A percentile compares a stretch with the other conserved stretches of the same genome.
These are phyloP conservation scores for Drosophila peninsularis DNA, from an alignment of 2,888 invertebrate genomes.

Conservation along the genomic window DNA sequence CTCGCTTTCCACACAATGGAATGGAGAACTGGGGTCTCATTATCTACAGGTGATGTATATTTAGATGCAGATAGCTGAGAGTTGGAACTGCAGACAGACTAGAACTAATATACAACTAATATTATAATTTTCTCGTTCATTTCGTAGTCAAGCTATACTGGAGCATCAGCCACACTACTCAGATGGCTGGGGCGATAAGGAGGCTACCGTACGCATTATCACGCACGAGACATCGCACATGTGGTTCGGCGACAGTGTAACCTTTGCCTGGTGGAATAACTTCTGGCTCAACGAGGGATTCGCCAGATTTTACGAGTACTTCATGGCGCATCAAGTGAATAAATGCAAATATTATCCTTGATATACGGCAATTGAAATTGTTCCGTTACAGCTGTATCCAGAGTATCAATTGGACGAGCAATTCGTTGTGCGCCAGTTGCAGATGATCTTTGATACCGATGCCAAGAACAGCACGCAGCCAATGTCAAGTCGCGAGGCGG, in stretches of 20 bases:
- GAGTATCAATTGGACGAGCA: slow-evolving; percentile 89
- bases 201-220: slow-evolving; percentile 86
- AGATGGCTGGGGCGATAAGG: slow-evolving; percentile 73
- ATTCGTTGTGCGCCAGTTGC: slow-evolving; percentile 89
- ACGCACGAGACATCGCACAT: slow-evolving; percentile 86
- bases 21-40: slow-evolving; percentile 97
- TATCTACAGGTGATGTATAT: slow-evolving; percentile 92
- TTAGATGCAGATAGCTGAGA: no score
- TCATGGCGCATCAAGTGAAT: slow-evolving; percentile 81
- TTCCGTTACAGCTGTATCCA: slow-evolving; percentile 86
- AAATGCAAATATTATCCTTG: neutral
- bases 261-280: slow-evolving; percentile 86
- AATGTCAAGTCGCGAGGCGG: slow-evolving; percentile 85
- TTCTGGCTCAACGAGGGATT: slow-evolving; percentile 89
- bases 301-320: slow-evolving; percentile 90
- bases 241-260: slow-evolving; percentile 88
- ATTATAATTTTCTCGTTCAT: neutral
- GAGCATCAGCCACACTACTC: slow-evolving; percentile 65
- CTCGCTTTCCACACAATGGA: slow-evolving; percentile 91
- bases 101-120: neutral
- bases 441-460: slow-evolving; percentile 87
- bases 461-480: slow-evolving; percentile 86
- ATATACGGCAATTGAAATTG: slow-evolving; percentile 76
- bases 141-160: slow-evolving; percentile 67
- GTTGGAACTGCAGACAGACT: neutral